These are phyloP conservation scores for Diaphora mendica DNA, from an alignment of 2,888 invertebrate genomes.

Conservation along the genomic window DNA sequence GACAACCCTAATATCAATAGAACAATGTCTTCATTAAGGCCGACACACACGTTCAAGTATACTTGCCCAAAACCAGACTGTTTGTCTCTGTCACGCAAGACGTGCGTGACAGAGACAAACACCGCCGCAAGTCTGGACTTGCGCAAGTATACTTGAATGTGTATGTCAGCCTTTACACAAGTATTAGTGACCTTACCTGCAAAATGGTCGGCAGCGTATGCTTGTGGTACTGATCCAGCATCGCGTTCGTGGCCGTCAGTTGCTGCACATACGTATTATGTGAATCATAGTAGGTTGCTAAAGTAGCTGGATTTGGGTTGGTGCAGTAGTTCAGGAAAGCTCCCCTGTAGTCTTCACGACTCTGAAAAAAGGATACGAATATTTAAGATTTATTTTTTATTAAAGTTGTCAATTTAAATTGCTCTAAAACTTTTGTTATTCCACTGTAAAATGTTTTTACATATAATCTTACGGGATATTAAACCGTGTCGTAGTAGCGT, in stretches of 20 bases:
- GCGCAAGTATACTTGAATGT: too few species aligned
- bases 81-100: too few species aligned
- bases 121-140: too few species aligned
- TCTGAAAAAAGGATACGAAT: constrained; percentile 85
- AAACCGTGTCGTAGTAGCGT: too few species aligned
- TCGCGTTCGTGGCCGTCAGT: constrained; percentile 96
- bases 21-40: not conserved
- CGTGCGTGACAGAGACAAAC: too few species aligned
- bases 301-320: constrained; percentile 89
- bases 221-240: constrained; percentile 95
- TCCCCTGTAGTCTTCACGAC: constrained; percentile 94
- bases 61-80: too few species aligned
- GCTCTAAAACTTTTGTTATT: not conserved
- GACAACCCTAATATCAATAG: not conserved
- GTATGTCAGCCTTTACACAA: too few species aligned
- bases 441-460: not conserved
- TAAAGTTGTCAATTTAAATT: not conserved
- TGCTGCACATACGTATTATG: constrained; percentile 98
- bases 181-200: constrained; percentile 84
- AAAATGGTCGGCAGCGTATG: constrained; percentile 94
- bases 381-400: not conserved
- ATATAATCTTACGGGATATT: not conserved
- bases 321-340: constrained; percentile 93
- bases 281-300: constrained; percentile 94
- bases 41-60: too few species aligned